Percentiles rank a stretch among this genome's conserved stretches.
Conservation (phyloP, 92 coral and sea anemone genomes). For the Porites evermanni region DNA sequence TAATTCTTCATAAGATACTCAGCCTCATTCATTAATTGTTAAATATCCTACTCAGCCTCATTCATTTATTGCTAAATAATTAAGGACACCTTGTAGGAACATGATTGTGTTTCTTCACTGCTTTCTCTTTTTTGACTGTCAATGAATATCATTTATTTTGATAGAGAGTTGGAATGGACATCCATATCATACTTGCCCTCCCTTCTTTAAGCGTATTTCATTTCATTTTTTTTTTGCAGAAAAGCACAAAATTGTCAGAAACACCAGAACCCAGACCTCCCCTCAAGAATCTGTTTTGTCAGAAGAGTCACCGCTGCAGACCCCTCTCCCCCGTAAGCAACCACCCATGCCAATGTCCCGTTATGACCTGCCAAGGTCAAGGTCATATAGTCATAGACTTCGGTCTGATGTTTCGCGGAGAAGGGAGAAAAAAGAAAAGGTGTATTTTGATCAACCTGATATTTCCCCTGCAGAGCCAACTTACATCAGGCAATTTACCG, state of each 20-base stretch:
- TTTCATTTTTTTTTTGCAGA: neutral
- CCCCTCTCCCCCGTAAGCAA: constrained; percentile 96
- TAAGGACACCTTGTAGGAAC: no score
- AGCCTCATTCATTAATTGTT: no score
- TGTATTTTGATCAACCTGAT: constrained; percentile 68
- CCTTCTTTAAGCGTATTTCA: neutral
- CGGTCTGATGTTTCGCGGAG: constrained; percentile 25
- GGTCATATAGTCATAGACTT: constrained; percentile 42
- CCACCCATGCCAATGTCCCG: constrained; percentile 91
- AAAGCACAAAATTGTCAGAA: constrained; percentile 75
- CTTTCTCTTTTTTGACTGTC: no score
- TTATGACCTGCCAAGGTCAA: constrained; percentile 58
- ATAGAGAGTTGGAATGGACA: no score
- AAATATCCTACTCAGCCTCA: no score
- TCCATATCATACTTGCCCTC: no score
- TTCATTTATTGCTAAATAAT: no score
- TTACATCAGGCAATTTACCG: constrained; percentile 48
- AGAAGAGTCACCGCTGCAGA: constrained; percentile 85
- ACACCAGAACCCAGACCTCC: constrained; percentile 91
- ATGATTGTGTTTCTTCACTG: no score
- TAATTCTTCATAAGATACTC: no score
- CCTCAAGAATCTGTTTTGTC: constrained; percentile 82
- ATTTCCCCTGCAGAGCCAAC: constrained; percentile 38
- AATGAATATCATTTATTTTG: no score
- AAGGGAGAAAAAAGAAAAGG: constrained; percentile 60